Evolutionary conservation across 1,140 invertebrate genomes (phyloP).

Genomic region (Anastrepha obliqua): DNA sequence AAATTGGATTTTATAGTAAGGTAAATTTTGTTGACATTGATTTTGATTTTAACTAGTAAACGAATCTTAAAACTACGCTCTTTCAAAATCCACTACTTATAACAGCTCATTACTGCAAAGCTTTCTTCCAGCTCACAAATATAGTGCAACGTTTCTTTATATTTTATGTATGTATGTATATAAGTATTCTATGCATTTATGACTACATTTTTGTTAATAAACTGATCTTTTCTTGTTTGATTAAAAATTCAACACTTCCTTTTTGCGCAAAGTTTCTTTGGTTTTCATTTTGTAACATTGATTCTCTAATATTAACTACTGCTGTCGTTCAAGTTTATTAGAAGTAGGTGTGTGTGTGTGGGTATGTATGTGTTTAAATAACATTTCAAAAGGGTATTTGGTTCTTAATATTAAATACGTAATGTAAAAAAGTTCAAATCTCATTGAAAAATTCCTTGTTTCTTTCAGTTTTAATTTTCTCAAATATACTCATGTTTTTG

Average conservation of each 20-base stretch:
- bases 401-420: slow-evolving; percentile 36
- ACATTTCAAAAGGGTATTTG: not conserved
- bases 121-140: slow-evolving; percentile 23
- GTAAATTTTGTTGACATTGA: not conserved
- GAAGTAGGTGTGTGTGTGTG: slow-evolving; percentile 1
- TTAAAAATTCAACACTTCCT: slow-evolving; percentile 30
- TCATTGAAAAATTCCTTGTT: slow-evolving; percentile 46
- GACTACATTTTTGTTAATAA: not conserved
- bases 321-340: not conserved
- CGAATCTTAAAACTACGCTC: not conserved
- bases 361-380: not conserved
- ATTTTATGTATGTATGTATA: not conserved
- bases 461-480: slow-evolving; percentile 9
- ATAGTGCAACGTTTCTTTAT: slow-evolving; percentile 19
- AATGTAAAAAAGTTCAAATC: slow-evolving; percentile 50
- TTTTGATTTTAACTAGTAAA: slow-evolving; percentile 2
- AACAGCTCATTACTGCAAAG: not conserved
- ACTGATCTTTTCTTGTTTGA: not conserved
- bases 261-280: slow-evolving; percentile 20
- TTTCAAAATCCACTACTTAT: not conserved
- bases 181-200: not conserved
- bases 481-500: not conserved
- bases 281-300: slow-evolving; percentile 48
- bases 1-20: not conserved
- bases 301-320: slow-evolving; percentile 29